Base-by-base conservation (phyloP, 2,113 vertebrate species). In the Microcebus jonahi region DNA sequence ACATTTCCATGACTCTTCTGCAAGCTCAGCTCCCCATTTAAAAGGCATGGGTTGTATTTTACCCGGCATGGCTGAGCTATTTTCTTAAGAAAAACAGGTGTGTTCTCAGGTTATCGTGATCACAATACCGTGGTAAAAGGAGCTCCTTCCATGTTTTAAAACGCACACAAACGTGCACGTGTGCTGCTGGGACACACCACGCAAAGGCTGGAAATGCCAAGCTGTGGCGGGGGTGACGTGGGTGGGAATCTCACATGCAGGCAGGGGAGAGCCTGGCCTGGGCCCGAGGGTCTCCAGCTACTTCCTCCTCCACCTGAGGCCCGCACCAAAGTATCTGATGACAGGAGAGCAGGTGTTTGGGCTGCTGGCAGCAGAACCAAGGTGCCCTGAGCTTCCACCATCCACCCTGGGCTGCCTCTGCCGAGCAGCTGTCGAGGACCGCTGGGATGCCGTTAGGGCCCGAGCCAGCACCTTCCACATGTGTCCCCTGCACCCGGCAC, bases 171-270 rank as follows among this genome's bases (percentile, higher is more conserved):
- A 34, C 39, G 34, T 23, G 21, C n/a, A 45, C 29, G 23, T 5
- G 6, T 25, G 7, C 42, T 5, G 2, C 29, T 27, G 10, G 27
- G 18, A 27, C 1, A 5, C 3, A 31, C 4, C 2, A 25, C 0
- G 4, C 5, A 25, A 59, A 73, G 45, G 50, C 48, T 9, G 4
- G 36, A 50, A 8, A 10, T 34, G 1, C 2, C 6, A 10, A 36
- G 25, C 45, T 0, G 0, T 0, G 23, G 23, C 0, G 21, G 20
- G 70, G 45, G 10, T 5, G 8, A 5, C 8, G 10, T 0, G 2
- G 8, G 14, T 11, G 63, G 25, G 2, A 5, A 5, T 11, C 76
- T 6, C 11, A 5, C 23, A 17, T 2, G 8, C 3, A 50, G 34
- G 48, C 36, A 48, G 12, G 3, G 5, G 4, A 42, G 29, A 39